Evolutionary conservation across 2,113 vertebrate species (phyloP).

Genomic region (Grallaria varia): DNA sequence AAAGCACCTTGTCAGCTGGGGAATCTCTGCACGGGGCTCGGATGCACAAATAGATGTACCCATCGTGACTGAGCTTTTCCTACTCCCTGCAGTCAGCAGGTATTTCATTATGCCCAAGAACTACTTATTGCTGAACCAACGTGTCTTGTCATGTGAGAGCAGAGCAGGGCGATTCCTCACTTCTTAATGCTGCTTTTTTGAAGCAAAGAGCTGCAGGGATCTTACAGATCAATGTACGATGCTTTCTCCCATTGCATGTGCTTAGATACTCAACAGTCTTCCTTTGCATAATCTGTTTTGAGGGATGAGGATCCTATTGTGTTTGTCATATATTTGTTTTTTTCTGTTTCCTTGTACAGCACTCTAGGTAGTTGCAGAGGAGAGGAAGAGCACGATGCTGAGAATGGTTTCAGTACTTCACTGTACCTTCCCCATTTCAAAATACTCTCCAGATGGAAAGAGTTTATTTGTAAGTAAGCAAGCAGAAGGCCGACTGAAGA

Average conservation of each 20-base stretch:
- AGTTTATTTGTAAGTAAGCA: conserved; percentile 45
- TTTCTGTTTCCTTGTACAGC: not conserved
- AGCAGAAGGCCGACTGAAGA: conserved; percentile 47
- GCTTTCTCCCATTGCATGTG: not conserved
- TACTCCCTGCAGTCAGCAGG: not conserved
- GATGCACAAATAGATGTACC: not conserved
- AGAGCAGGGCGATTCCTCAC: not conserved
- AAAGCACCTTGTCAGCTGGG: conserved; percentile 39
- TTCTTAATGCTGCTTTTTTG: not conserved
- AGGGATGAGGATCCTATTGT: not conserved
- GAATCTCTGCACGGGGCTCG: not conserved
- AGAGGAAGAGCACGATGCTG: not conserved
- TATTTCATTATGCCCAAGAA: not conserved
- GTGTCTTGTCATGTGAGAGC: not conserved
- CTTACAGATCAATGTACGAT: not conserved
- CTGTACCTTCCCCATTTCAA: conserved; percentile 10
- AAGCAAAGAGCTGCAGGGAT: not conserved
- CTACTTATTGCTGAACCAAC: not conserved
- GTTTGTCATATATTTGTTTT: not conserved
- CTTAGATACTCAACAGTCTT: not conserved
- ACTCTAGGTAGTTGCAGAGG: not conserved
- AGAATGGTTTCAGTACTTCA: not conserved
- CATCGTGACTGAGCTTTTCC: not conserved
- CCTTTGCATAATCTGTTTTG: not conserved
- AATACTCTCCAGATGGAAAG: conserved; percentile 51